phyloP scores from a whole-genome alignment of 2,888 invertebrate genomes.

The Hypselothyrea guttata region DNA sequence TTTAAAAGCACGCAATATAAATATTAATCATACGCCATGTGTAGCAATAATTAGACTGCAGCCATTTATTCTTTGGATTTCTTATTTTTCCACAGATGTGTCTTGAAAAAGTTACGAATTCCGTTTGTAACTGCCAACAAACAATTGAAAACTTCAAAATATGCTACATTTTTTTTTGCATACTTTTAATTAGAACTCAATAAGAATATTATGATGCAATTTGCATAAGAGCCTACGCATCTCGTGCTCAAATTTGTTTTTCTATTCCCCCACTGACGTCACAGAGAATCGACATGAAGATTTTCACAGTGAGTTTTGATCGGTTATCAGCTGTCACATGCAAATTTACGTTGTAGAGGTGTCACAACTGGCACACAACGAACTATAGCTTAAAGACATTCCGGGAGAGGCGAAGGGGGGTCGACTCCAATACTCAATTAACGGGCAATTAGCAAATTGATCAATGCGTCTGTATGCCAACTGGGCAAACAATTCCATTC shows the following conservation, averaged over 20 bases:
- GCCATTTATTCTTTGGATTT: not conserved
- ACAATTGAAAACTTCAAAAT: no score
- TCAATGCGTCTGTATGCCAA: conserved; percentile 13
- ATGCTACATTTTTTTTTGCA: no score
- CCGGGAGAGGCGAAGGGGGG: no score
- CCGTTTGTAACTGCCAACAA: no score
- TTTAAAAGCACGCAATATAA: conserved; percentile 59
- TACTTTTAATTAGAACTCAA: no score
- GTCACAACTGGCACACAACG: no score
- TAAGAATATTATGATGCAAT: no score
- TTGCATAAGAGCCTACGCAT: no score
- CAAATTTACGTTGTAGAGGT: conserved; percentile 13
- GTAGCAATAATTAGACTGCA: conserved; percentile 41
- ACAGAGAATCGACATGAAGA: not conserved
- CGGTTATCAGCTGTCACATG: conserved; percentile 14
- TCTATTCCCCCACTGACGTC: conserved; percentile 15
- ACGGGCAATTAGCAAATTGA: conserved; percentile 46
- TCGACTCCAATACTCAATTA: no score
- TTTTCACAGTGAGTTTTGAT: not conserved
- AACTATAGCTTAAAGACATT: no score
- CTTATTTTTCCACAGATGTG: not conserved
- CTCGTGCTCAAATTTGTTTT: no score
- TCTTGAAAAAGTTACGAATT: not conserved
- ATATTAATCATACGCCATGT: conserved; percentile 73
- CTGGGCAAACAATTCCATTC: conserved; percentile 6